These are phyloP conservation scores for Lanius collurio DNA, from an alignment of 2,113 vertebrate species.

Conservation along the genomic window DNA sequence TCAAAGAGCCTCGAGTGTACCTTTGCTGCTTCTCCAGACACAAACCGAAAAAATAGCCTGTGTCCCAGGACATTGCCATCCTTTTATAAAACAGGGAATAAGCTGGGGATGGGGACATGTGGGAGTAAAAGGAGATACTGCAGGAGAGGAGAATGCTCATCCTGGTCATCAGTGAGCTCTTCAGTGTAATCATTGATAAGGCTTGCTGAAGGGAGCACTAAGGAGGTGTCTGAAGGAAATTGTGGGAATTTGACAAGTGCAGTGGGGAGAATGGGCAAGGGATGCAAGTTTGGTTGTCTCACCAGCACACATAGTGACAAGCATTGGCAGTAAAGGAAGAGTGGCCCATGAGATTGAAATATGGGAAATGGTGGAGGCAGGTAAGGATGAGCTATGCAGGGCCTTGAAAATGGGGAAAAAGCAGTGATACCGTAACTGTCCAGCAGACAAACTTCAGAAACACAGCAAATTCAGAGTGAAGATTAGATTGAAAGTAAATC, in stretches of 20 bases:
- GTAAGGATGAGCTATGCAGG: not conserved
- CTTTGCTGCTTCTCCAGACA: not conserved
- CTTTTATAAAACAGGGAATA: not conserved
- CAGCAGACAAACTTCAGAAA: not conserved
- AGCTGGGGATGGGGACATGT: not conserved
- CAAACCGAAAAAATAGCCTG: not conserved
- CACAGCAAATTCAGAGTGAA: not conserved
- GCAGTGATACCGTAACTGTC: not conserved
- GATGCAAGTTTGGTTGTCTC: not conserved
- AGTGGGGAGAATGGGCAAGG: not conserved
- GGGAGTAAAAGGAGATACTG: not conserved
- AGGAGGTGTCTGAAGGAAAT: not conserved
- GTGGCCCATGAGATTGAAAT: rapidly evolving
- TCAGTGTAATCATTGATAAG: not conserved
- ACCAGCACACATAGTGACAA: not conserved
- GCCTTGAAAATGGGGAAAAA: not conserved
- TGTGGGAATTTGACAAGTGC: not conserved
- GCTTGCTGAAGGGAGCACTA: not conserved
- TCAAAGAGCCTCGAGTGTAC: not conserved
- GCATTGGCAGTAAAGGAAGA: not conserved
- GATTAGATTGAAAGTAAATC: slow-evolving; percentile 2
- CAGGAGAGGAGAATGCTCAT: not conserved
- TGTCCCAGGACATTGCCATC: not conserved
- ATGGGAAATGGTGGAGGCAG: not conserved
- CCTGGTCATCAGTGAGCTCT: not conserved